Conservation (phyloP, 2,113 vertebrate genomes). For the Mormoops blainvillei region DNA sequence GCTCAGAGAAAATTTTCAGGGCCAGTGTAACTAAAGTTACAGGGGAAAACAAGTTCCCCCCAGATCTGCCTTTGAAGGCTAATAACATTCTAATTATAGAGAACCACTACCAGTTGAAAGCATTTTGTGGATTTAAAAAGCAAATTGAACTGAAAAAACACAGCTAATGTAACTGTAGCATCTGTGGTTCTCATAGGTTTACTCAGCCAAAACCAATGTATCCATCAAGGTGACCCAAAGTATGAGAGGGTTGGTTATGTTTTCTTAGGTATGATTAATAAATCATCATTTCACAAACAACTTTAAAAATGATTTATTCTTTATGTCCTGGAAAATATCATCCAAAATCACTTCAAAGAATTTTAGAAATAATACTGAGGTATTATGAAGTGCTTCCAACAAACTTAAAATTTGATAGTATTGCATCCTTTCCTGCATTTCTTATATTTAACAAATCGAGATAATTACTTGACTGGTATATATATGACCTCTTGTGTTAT, state of each 20-base stretch:
- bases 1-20: not conserved
- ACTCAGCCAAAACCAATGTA: slow-evolving; percentile 5
- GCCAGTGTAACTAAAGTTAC: not conserved
- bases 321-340: not conserved
- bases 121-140: slow-evolving; percentile 35
- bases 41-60: not conserved
- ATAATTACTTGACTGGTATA: not conserved
- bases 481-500: not conserved
- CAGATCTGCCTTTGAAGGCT: slow-evolving; percentile 36
- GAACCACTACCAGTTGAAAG: slow-evolving; percentile 9
- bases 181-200: slow-evolving; percentile 33
- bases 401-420: not conserved
- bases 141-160: slow-evolving; percentile 10
- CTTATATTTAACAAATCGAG: not conserved
- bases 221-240: slow-evolving; percentile 27
- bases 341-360: not conserved
- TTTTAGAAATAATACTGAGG: not conserved
- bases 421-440: not conserved
- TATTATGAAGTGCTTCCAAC: not conserved
- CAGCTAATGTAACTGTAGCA: not conserved
- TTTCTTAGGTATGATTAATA: not conserved
- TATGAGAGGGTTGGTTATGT: not conserved
- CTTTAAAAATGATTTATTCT: not conserved
- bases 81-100: slow-evolving; percentile 33
- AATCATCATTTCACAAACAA: not conserved